A percentile compares a stretch with the other conserved stretches of the same genome.
Conservation (phyloP, 2,888 invertebrate species). For the Drosophila histrio region DNA sequence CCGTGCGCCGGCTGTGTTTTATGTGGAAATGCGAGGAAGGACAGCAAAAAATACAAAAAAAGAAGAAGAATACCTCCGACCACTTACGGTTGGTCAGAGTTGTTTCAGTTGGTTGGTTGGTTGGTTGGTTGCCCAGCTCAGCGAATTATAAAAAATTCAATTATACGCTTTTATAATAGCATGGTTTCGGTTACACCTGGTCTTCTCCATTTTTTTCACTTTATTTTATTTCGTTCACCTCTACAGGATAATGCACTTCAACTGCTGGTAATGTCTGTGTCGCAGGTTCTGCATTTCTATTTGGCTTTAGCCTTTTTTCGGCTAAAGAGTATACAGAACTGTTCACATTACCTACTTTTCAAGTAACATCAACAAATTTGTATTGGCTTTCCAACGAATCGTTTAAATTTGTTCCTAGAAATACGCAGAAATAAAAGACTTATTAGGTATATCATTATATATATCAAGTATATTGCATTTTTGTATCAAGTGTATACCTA, state of each 20-base stretch:
- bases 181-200: slow-evolving; percentile 51
- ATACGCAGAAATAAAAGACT: too few species aligned
- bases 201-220: slow-evolving; percentile 7
- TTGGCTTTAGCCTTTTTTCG: too few species aligned
- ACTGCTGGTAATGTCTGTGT: neutral
- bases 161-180: slow-evolving; percentile 70
- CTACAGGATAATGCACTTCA: slow-evolving; percentile 45
- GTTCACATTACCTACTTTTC: too few species aligned
- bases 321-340: too few species aligned
- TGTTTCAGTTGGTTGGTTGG: slow-evolving; percentile 33
- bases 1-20: slow-evolving; percentile 49
- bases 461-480: neutral
- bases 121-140: slow-evolving; percentile 40
- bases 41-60: neutral
- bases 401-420: too few species aligned
- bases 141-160: slow-evolving; percentile 77
- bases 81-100: slow-evolving; percentile 30
- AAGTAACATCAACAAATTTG: too few species aligned
- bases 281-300: neutral
- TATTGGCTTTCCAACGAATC: neutral
- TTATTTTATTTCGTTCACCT: slow-evolving; percentile 14
- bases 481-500: neutral
- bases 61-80: neutral
- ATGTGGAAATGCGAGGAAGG: slow-evolving; percentile 25
- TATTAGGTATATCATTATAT: neutral